These are phyloP conservation scores for Fragum whitleyi DNA, from an alignment of 2,888 invertebrate genomes.

Conservation along the genomic window DNA sequence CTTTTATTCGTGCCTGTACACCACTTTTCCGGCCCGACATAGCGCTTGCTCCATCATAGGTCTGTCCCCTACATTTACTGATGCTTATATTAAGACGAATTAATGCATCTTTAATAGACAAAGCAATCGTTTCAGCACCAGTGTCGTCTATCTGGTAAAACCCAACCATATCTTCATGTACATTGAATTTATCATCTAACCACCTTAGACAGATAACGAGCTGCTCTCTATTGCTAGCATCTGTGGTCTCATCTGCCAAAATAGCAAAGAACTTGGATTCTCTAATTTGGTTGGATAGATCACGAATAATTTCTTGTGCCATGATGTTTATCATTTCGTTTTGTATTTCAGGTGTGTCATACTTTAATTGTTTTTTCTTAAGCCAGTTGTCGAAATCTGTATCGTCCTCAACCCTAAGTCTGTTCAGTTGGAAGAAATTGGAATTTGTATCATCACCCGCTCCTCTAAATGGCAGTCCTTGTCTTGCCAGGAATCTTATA, in stretches of 20 bases:
- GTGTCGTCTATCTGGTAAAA: not conserved
- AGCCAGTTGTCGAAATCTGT: not conserved
- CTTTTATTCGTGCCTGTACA: slow-evolving; percentile 37
- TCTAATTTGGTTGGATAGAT: not conserved
- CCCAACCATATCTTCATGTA: slow-evolving; percentile 7
- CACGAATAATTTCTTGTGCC: not conserved
- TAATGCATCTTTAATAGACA: not conserved
- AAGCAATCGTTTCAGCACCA: not conserved
- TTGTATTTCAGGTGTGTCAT: not conserved
- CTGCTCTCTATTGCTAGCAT: not conserved
- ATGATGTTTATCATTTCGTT: slow-evolving; percentile 1
- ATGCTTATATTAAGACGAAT: not conserved
- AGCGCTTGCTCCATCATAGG: slow-evolving; percentile 58
- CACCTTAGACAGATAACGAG: not conserved
- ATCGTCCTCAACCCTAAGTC: not conserved
- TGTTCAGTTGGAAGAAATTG: not conserved
- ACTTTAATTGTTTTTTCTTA: not conserved
- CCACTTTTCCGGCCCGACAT: slow-evolving; percentile 54
- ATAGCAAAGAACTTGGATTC: not conserved
- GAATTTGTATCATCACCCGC: not conserved
- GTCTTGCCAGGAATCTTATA: not conserved
- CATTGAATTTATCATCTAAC: not conserved
- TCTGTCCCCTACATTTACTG: slow-evolving; percentile 57
- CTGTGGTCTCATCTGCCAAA: slow-evolving; percentile 8
- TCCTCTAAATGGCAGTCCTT: not conserved